Percentiles rank a stretch among this genome's conserved stretches.
These are phyloP conservation scores for Octopus sinensis DNA, from an alignment of 1,140 invertebrate genomes.

Conservation along the genomic window DNA sequence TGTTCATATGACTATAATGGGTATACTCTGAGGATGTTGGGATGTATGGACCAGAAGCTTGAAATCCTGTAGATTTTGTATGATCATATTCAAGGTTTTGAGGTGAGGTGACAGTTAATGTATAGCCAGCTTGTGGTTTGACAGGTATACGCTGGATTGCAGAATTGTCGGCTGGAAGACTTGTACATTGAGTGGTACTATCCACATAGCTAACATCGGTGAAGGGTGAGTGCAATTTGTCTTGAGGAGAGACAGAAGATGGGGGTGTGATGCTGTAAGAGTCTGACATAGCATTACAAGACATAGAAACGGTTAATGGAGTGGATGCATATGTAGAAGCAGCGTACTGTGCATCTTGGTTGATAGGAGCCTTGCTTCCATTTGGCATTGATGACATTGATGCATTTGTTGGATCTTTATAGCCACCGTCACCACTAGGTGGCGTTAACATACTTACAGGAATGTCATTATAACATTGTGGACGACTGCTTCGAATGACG, in stretches of 20 bases:
- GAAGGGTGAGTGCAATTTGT: slow-evolving; percentile 66
- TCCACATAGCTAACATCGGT: slow-evolving; percentile 24
- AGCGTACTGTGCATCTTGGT: slow-evolving; percentile 18
- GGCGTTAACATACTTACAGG: slow-evolving; percentile 78
- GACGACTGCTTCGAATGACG: slow-evolving; percentile 78
- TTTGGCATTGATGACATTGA: slow-evolving; percentile 38
- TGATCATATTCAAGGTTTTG: background rate
- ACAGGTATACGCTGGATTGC: slow-evolving; percentile 1
- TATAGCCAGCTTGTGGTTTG: slow-evolving; percentile 8
- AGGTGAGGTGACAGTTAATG: slow-evolving; percentile 1
- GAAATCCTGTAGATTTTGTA: background rate
- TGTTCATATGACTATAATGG: background rate
- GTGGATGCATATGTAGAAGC: slow-evolving; percentile 18
- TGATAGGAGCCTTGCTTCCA: slow-evolving; percentile 22
- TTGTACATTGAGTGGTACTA: background rate
- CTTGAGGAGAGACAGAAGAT: slow-evolving; percentile 87
- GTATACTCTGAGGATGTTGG: background rate
- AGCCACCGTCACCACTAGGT: slow-evolving; percentile 64
- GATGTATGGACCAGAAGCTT: background rate
- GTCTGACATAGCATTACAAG: slow-evolving; percentile 22
- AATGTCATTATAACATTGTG: slow-evolving; percentile 45
- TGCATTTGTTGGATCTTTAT: slow-evolving; percentile 64
- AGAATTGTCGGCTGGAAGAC: background rate
- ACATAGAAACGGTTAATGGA: slow-evolving; percentile 18
- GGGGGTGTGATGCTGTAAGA: slow-evolving; percentile 78